A percentile compares a stretch with the other conserved stretches of the same genome.
phyloP scores from a whole-genome alignment of 2,888 invertebrate species.

The Muschampia plurimacula region DNA sequence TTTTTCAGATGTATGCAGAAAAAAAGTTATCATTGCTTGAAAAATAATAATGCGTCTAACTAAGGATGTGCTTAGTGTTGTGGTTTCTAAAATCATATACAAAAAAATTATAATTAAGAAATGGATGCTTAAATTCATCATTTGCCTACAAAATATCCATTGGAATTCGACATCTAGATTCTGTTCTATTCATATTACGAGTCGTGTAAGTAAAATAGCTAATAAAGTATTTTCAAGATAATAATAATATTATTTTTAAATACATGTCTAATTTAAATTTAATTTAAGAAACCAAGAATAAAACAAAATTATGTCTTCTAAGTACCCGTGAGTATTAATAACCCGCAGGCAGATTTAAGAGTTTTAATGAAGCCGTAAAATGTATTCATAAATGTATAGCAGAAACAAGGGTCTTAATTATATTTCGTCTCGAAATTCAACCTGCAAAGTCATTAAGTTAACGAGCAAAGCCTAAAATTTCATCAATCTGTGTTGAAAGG shows the following conservation, averaged over 20 bases:
- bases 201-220: neutral
- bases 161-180: neutral
- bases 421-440: constrained; percentile 42
- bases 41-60: no score
- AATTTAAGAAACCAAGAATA: neutral
- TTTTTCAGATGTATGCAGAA: no score
- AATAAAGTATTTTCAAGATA: no score
- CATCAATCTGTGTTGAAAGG: constrained; percentile 30
- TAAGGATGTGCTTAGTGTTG: no score
- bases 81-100: no score
- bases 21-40: no score
- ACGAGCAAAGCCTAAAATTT: constrained; percentile 43
- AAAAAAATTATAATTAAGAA: no score
- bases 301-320: neutral
- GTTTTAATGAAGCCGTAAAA: constrained; percentile 28
- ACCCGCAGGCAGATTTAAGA: constrained; percentile 21
- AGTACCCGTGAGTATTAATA: constrained; percentile 8
- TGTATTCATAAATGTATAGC: constrained; percentile 19
- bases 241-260: no score
- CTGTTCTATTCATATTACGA: neutral
- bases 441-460: constrained; percentile 45
- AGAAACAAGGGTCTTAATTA: constrained; percentile 33
- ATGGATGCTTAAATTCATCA: neutral
- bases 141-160: neutral
- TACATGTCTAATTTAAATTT: neutral